These are phyloP conservation scores for Cephus pygmeus DNA, from an alignment of 2,888 invertebrate species.

Conservation along the genomic window DNA sequence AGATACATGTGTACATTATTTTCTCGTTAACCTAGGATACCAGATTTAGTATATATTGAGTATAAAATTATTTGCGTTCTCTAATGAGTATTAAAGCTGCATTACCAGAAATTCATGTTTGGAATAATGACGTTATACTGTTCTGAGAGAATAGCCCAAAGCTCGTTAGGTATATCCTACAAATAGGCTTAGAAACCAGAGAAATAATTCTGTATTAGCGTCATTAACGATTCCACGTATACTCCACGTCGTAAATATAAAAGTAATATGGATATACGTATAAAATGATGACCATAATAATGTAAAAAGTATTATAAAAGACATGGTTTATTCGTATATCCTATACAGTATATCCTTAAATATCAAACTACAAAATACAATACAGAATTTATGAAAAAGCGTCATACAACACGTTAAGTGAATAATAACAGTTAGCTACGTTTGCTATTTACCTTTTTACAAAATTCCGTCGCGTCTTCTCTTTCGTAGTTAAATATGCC, in stretches of 20 bases:
- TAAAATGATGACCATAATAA: neutral
- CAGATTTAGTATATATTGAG: neutral
- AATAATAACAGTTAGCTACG: neutral
- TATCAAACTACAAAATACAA: constrained; percentile 38
- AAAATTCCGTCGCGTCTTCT: neutral
- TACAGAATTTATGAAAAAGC: constrained; percentile 23
- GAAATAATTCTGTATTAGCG: neutral
- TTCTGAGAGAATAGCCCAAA: neutral
- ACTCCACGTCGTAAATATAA: neutral
- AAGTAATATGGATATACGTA: neutral
- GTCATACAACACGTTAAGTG: neutral
- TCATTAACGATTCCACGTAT: neutral
- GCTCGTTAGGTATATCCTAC: neutral
- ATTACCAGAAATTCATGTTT: neutral
- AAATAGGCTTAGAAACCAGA: neutral
- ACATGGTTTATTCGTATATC: constrained; percentile 27
- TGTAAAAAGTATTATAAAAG: constrained; percentile 21
- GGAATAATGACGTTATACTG: neutral
- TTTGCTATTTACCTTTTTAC: constrained; percentile 21
- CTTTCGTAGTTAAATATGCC: neutral
- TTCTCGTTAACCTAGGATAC: neutral
- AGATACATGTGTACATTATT: neutral
- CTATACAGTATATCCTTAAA: constrained; percentile 26
- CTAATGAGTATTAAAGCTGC: neutral
- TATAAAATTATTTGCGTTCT: neutral